Conservation (phyloP, 2,113 vertebrate species). For the Eretmochelys imbricata region DNA sequence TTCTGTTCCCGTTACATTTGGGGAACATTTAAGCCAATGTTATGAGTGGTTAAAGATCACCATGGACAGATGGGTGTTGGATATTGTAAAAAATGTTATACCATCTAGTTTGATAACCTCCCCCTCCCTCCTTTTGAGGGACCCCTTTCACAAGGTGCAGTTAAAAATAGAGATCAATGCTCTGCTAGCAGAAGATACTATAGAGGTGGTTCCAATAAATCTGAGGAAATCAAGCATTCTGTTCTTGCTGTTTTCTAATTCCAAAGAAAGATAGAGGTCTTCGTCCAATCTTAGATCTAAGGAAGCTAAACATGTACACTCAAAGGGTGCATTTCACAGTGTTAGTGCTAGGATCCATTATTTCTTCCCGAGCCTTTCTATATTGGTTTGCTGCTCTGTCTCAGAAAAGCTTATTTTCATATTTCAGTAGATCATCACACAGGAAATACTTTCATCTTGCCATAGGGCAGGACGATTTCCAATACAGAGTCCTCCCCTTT, state of each 20-base stretch:
- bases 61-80: not conserved
- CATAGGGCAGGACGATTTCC: not conserved
- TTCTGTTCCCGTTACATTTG: not conserved
- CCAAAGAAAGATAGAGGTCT: not conserved
- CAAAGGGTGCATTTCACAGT: not conserved
- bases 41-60: not conserved
- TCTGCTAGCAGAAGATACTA: not conserved
- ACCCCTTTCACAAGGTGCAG: not conserved
- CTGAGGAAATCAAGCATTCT: not conserved
- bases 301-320: not conserved
- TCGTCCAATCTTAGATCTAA: not conserved
- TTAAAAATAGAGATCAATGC: not conserved
- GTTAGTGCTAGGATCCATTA: not conserved
- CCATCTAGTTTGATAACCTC: not conserved
- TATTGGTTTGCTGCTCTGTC: not conserved
- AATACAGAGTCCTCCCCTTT: too few species aligned
- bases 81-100: not conserved
- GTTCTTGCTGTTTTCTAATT: not conserved
- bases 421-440: not conserved
- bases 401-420: not conserved
- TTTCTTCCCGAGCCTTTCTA: not conserved
- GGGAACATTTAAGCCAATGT: not conserved
- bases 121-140: not conserved
- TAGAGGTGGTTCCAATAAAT: not conserved
- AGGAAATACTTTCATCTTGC: not conserved